These are phyloP conservation scores for Eristalis pertinax DNA, from an alignment of 2,888 invertebrate genomes.

Conservation along the genomic window DNA sequence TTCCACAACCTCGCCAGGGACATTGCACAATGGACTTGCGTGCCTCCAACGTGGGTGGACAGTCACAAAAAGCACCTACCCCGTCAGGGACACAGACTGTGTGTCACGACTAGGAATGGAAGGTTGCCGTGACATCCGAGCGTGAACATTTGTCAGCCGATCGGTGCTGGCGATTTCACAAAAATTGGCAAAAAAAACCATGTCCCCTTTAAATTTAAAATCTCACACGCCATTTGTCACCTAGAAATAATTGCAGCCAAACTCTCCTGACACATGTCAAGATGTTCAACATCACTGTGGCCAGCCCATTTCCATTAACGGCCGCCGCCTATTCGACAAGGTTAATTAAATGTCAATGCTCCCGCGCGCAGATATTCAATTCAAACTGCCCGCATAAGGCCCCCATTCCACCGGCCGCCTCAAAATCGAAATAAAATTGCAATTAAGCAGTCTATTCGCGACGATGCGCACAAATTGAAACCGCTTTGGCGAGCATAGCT, in stretches of 20 bases:
- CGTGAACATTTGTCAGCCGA: background rate
- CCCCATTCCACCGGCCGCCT: background rate
- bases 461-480: slow-evolving; percentile 19
- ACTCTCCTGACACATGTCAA: background rate
- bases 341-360: slow-evolving; percentile 56
- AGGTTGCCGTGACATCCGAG: background rate
- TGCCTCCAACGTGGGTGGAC: background rate
- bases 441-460: slow-evolving; percentile 19
- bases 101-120: background rate
- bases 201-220: background rate
- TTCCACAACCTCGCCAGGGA: background rate
- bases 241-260: background rate
- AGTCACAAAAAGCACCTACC: background rate
- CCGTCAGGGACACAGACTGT: background rate
- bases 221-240: background rate
- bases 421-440: slow-evolving; percentile 5
- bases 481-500: slow-evolving; percentile 33
- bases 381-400: background rate
- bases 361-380: background rate
- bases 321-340: slow-evolving; percentile 26
- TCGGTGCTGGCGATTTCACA: background rate
- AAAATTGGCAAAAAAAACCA: background rate
- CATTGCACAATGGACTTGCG: background rate
- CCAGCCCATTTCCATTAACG: background rate
- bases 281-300: background rate